Base-by-base conservation (phyloP, 2,797 vertebrate species). In the Eulemur coronatus region DNA sequence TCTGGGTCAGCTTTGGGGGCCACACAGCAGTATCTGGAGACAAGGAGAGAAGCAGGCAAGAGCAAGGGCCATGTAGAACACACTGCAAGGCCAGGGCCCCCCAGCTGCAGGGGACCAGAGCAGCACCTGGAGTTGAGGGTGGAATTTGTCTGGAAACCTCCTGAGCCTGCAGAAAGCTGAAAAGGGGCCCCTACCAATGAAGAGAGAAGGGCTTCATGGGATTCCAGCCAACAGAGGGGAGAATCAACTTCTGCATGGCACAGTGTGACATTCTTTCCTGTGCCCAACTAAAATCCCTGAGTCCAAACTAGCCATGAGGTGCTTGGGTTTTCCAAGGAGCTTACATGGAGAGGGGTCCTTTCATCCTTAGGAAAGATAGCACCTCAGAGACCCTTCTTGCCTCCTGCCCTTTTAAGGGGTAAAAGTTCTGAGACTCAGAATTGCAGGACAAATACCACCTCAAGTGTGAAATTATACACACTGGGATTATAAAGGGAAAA, bases 131-230 rank as follows among this genome's bases (percentile, higher is more conserved):
- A 38, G 9, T 50, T 55, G 15, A 70, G 55, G 35, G 38, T 9
- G 35, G 78, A 72, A 63, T 28, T 46, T 35, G 4, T 8, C 30
- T 26, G 43, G 63, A 43, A 33, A 52, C 13, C 7, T 82, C 20
- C 52, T 38, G 52, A 13, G 15, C 43, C 67, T 69, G 2, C 43
- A 81, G 57, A 20, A 69, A 28, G 13, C 15, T 57, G 43, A 24
- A 4, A 35, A 24, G 41, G 20, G 5, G 22, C 2, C 17, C 41
- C 79, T 38, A 28, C 7, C 1, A 0, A 1, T 43, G 15, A 38
- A 57, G 48, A 67, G 3, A 81, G 24, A 33, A 9, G 17, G 30
- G 24, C 14, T 86, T 65, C n/a, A 35, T 8, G 3, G 17, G 28
- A 28, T 4, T 57, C 2, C 55, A 84, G 61, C 52, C 33, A 33